phyloP scores from a whole-genome alignment of 2,797 vertebrate genomes.

The Momotus momota region DNA sequence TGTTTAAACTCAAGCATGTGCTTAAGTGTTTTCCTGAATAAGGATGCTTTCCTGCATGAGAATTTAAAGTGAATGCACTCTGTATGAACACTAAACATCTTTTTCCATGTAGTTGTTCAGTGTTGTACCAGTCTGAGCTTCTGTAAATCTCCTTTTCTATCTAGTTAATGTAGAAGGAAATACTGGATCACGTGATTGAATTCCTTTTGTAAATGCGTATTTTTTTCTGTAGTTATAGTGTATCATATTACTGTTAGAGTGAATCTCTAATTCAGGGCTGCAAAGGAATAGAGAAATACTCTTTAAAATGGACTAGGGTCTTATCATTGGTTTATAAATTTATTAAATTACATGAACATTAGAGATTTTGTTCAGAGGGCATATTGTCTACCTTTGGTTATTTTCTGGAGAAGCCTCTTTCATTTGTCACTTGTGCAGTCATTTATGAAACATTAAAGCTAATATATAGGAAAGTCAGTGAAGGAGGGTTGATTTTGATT shows the following conservation, averaged over 20 bases:
- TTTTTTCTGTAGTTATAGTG: not conserved
- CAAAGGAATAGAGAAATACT: not conserved
- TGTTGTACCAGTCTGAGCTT: not conserved
- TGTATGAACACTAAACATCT: not conserved
- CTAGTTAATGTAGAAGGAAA: not conserved
- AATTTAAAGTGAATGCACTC: not conserved
- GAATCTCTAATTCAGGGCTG: not conserved
- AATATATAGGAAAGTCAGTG: not conserved
- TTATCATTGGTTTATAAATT: not conserved
- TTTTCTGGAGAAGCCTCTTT: not conserved
- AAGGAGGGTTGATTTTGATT: fast-evolving
- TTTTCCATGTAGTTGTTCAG: not conserved
- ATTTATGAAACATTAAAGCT: not conserved
- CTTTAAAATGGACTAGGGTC: not conserved
- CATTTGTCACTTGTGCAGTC: not conserved
- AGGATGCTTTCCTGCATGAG: not conserved
- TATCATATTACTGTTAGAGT: not conserved
- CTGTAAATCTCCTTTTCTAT: not conserved
- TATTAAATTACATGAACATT: not conserved
- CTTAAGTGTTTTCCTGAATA: conserved; percentile 18
- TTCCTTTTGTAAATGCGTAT: not conserved
- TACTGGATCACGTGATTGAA: not conserved
- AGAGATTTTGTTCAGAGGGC: not conserved
- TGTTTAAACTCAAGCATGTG: conserved; percentile 44
- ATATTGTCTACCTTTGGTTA: not conserved